Evolutionary conservation across 2,797 vertebrate species (phyloP).

Genomic region (Pseudotriccus pelzelni): DNA sequence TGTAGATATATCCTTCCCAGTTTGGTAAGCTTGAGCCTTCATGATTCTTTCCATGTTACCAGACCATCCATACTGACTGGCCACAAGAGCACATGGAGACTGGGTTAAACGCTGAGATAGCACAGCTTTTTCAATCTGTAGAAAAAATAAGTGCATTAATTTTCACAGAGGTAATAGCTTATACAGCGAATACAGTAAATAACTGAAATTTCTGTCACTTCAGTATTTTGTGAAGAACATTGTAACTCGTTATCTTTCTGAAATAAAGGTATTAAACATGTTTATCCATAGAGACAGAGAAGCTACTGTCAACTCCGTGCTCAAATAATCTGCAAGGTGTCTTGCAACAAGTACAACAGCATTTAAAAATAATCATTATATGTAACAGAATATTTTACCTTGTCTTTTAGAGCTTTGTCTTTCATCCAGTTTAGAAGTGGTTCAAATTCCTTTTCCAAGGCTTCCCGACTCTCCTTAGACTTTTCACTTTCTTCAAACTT

Average conservation of each 20-base stretch:
- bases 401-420: constrained; percentile 93
- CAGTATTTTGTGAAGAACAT: not conserved
- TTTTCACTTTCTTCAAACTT: constrained; percentile 97
- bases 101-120: constrained; percentile 93
- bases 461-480: constrained; percentile 90
- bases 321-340: not conserved
- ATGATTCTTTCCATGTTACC: constrained; percentile 99
- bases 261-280: not conserved
- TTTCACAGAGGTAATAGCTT: not conserved
- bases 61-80: constrained; percentile 98
- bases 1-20: constrained; percentile 97
- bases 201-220: not conserved
- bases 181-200: not conserved
- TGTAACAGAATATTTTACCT: constrained; percentile 70
- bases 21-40: constrained; percentile 99
- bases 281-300: not conserved
- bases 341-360: not conserved
- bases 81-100: constrained; percentile 94
- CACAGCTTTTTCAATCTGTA: constrained; percentile 94
- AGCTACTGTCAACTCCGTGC: not conserved
- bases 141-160: not conserved
- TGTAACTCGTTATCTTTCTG: not conserved
- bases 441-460: constrained; percentile 93
- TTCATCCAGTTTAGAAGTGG: constrained; percentile 97
- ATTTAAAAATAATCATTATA: not conserved